A percentile compares a stretch with the other conserved stretches of the same genome.
phyloP scores from a whole-genome alignment of 1,140 invertebrate genomes.

The Leptonema lineaticorne region DNA sequence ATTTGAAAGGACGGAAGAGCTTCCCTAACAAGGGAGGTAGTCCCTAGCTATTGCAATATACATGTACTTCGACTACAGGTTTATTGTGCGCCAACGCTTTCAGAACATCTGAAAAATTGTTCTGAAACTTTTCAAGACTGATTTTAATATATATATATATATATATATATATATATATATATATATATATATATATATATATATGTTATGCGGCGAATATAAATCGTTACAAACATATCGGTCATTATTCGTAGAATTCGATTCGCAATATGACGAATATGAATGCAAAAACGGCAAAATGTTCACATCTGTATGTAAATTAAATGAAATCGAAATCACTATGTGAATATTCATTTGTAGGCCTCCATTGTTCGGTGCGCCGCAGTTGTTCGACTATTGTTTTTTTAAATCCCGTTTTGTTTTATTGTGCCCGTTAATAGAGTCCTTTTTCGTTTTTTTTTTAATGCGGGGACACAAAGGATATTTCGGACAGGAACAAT shows the following conservation, averaged over 20 bases:
- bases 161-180: background rate
- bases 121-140: background rate
- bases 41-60: too few species aligned
- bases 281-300: too few species aligned
- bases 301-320: too few species aligned
- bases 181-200: background rate
- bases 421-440: background rate
- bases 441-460: too few species aligned
- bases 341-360: conserved; percentile 5
- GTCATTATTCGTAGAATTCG: too few species aligned
- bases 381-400: background rate
- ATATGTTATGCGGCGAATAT: background rate
- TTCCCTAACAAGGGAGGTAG: background rate
- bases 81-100: conserved; percentile 6
- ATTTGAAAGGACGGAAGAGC: conserved; percentile 12
- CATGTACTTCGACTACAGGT: background rate
- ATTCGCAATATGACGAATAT: too few species aligned
- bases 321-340: conserved; percentile 8
- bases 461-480: background rate
- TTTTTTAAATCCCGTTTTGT: background rate
- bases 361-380: background rate
- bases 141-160: background rate
- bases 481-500: background rate
- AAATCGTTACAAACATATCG: too few species aligned
- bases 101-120: conserved; percentile 9